These are phyloP conservation scores for Galago senegalensis DNA, from an alignment of 2,797 vertebrate genomes.

Conservation along the genomic window DNA sequence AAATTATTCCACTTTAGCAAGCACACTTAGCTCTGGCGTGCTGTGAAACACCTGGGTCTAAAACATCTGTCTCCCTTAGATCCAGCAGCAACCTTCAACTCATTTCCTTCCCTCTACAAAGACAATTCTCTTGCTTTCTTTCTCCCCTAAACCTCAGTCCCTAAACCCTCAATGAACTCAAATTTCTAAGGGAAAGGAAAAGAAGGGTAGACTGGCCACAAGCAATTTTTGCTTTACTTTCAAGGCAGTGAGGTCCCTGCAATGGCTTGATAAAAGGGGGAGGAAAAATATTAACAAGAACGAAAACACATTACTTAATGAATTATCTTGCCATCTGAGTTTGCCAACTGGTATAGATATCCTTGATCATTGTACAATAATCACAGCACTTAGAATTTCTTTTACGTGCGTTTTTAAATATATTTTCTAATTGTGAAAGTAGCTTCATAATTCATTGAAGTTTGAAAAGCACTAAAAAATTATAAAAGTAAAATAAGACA, in stretches of 20 bases:
- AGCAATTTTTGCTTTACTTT: neutral
- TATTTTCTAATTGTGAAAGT: neutral
- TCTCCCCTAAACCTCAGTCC: neutral
- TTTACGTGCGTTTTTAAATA: neutral
- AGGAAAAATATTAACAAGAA: neutral
- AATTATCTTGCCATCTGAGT: neutral
- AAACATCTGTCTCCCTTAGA: neutral
- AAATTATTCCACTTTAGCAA: neutral
- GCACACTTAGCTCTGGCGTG: neutral
- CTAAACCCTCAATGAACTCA: neutral
- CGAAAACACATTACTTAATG: neutral
- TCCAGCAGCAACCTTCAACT: neutral
- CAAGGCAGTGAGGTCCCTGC: neutral
- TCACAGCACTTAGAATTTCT: neutral
- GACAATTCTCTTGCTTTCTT: neutral
- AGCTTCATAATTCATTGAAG: neutral
- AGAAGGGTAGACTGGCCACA: neutral
- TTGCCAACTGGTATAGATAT: neutral
- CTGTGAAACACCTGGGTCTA: neutral
- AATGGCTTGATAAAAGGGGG: neutral
- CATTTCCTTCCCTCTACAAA: neutral
- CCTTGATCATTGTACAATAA: neutral
- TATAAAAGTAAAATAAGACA: neutral
- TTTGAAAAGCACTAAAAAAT: neutral
- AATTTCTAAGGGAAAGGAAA: neutral